Evolutionary conservation across 2,113 vertebrate genomes (phyloP), one percentile per base, ranked within the genome.

Genomic region (Sigmodon hispidus): DNA sequence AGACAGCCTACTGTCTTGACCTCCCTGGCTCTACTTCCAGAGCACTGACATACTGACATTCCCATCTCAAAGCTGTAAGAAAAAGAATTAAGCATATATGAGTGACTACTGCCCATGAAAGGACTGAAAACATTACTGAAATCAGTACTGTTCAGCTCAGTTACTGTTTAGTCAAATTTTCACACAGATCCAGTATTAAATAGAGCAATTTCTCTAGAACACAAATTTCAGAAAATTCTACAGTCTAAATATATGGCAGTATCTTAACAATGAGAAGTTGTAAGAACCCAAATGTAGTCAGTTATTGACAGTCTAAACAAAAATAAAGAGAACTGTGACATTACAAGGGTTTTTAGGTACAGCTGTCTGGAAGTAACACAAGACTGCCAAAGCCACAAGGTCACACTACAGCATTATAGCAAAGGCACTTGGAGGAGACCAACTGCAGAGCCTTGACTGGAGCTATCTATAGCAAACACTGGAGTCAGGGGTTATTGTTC

Each of bases 161-260:
- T 10, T 72, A 73, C 1, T 89, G n/a, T 10, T 89, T 31, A 81
- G 34, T 75, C 75, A 9, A 16, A 87, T 57, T 52, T 61, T 21
- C 57, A 76, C 29, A 91, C 43, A 50, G 45, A 63, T 73, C 79
- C 6, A 73, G 31, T 50, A 94, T 7, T 93, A 83, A 70, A 40
- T 40, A 89, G 73, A 76, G 59, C 24, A 90, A 70, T 67, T 59
- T 73, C 55, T 91, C 55, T 77, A 15, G 76, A 93, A 95, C 31
- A 94, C 6, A 83, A 75, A 5, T 75, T 95, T 77, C 59, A 93
- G 31, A 85, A 93, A 24, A 76, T 95, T 40, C 73, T 84, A 75
- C 11, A 72, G 50, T 93, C 48, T 48, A 92, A 87, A 84, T 81
- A 52, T 65, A 90, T 73, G 86, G 19, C 12, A 94, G n/a, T 72